These are phyloP conservation scores for Hippocampus kuda DNA, from an alignment of 2,797 vertebrate species.

Conservation along the genomic window DNA sequence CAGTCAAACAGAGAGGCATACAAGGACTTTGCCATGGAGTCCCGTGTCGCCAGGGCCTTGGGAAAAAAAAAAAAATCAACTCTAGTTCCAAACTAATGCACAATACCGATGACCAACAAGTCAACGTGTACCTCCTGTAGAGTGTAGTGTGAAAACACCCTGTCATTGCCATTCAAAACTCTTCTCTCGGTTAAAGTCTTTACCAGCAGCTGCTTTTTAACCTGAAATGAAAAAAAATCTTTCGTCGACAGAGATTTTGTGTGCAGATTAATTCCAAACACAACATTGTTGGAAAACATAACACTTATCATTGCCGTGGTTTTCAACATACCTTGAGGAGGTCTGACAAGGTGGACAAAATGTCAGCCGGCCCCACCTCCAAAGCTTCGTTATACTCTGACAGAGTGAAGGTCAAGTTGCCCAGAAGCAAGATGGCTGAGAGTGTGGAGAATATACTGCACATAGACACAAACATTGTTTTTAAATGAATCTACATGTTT, in stretches of 20 bases:
- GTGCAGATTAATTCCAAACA: background rate
- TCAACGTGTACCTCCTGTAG: constrained; percentile 67
- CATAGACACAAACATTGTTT: constrained; percentile 3
- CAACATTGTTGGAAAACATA: background rate
- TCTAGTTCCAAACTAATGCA: background rate
- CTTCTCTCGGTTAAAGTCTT: constrained; percentile 84
- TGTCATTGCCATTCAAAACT: constrained; percentile 69
- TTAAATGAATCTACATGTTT: background rate
- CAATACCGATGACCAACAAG: background rate
- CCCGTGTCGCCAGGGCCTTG: constrained; percentile 77
- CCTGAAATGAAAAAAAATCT: constrained; percentile 56
- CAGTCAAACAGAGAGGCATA: constrained; percentile 92
- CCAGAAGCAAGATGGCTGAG: constrained; percentile 88
- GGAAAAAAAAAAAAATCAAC: constrained; percentile 7
- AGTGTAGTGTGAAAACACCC: constrained; percentile 77
- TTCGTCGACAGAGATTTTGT: background rate
- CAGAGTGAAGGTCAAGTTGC: constrained; percentile 77
- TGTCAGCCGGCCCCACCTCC: constrained; percentile 77
- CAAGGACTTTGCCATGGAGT: constrained; percentile 93
- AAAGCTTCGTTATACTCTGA: constrained; percentile 71
- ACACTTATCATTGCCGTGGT: no score
- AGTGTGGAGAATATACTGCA: constrained; percentile 83
- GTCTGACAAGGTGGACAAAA: constrained; percentile 77
- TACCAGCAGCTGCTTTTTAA: constrained; percentile 78
- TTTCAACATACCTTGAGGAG: constrained; percentile 74